These are phyloP conservation scores for Tetragnatha versicolor DNA, from an alignment of 1,140 invertebrate species.

Conservation along the genomic window DNA sequence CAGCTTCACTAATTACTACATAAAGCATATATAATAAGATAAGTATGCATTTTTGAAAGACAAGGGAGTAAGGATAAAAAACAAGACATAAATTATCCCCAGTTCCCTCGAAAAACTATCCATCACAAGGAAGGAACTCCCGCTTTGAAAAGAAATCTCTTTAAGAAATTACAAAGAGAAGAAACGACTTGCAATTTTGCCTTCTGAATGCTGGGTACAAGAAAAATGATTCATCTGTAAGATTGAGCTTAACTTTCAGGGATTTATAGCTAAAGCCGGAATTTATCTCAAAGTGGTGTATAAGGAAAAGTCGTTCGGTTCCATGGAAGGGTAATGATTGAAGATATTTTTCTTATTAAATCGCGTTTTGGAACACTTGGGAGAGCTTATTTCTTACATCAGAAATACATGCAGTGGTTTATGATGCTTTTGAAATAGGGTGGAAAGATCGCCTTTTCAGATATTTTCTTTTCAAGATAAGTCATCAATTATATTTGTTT, in stretches of 20 bases:
- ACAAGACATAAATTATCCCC: not conserved
- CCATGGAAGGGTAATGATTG: not conserved
- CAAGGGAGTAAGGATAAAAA: not conserved
- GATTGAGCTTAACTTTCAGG: not conserved
- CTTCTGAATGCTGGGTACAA: not conserved
- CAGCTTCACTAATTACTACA: slow-evolving; percentile 2
- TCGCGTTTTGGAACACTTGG: no score
- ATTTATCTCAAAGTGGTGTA: not conserved
- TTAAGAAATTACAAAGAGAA: slow-evolving; percentile 1
- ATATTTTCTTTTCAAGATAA: no score
- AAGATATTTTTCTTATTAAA: not conserved
- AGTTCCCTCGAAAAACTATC: not conserved
- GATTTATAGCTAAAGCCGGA: not conserved
- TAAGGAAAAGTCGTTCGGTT: not conserved
- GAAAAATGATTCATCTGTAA: not conserved
- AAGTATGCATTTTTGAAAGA: not conserved
- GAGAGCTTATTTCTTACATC: no score
- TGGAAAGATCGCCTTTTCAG: no score
- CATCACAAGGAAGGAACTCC: not conserved
- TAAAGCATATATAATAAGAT: slow-evolving; percentile 6
- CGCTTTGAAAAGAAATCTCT: not conserved
- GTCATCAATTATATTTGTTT: no score
- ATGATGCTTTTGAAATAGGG: no score
- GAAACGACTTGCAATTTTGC: slow-evolving; percentile 4
- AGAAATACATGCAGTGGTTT: no score